A percentile compares a stretch with the other conserved stretches of the same genome.
Evolutionary conservation across 2,113 vertebrate species (phyloP).

Genomic region (Promerops cafer): DNA sequence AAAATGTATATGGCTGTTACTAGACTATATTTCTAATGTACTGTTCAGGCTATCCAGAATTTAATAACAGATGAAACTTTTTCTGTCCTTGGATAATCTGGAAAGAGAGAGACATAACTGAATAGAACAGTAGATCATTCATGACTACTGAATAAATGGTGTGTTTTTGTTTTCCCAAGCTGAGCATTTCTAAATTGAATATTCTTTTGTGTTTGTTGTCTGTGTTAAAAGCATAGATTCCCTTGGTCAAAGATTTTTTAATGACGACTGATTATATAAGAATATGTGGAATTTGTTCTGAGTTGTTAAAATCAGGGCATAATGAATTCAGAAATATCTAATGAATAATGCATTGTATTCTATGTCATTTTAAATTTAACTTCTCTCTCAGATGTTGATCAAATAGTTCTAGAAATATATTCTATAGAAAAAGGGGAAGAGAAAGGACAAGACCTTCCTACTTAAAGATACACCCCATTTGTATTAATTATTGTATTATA

Average conservation of each 20-base stretch:
- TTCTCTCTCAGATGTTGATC: not conserved
- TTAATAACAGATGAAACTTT: not conserved
- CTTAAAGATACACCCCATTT: not conserved
- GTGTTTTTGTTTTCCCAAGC: not conserved
- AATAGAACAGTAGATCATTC: not conserved
- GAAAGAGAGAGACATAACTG: not conserved
- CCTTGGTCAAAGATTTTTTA: not conserved
- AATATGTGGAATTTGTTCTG: not conserved
- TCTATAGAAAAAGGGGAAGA: not conserved
- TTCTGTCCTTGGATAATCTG: not conserved
- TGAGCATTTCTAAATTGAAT: not conserved
- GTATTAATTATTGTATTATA: not conserved
- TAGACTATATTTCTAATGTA: not conserved
- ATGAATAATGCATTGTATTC: not conserved
- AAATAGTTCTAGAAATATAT: not conserved
- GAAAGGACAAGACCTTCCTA: not conserved
- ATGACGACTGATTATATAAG: not conserved
- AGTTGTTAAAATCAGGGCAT: not conserved
- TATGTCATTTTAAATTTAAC: not conserved
- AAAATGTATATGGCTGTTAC: not conserved
- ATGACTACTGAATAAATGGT: not conserved
- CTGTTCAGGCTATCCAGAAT: not conserved
- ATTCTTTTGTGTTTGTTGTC: not conserved
- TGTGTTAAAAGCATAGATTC: not conserved
- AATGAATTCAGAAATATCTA: not conserved